These are phyloP conservation scores for Eupsilia transversa DNA, from an alignment of 2,888 invertebrate species.

Conservation along the genomic window DNA sequence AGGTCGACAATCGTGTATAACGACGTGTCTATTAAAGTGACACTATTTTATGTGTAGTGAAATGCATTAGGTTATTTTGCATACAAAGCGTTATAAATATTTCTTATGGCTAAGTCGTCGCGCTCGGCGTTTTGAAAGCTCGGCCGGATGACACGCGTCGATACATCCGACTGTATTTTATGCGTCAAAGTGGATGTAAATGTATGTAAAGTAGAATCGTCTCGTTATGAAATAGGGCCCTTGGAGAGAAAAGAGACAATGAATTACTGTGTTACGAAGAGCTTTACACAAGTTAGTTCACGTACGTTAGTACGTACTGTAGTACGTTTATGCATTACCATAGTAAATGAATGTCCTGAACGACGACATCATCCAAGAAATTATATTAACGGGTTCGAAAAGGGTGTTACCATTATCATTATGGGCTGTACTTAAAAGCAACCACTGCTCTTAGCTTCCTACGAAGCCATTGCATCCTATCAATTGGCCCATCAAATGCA, in stretches of 20 bases:
- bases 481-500: constrained; percentile 39
- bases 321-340: constrained; percentile 15
- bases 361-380: constrained; percentile 8
- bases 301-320: constrained; percentile 11
- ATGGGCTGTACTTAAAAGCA: constrained; percentile 8
- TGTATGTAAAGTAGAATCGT: constrained; percentile 84
- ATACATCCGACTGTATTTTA: constrained; percentile 81
- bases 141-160: constrained; percentile 85
- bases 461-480: constrained; percentile 17
- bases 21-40: constrained; percentile 76
- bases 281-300: constrained; percentile 71
- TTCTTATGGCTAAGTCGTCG: constrained; percentile 83
- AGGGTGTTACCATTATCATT: constrained; percentile 9
- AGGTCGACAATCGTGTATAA: constrained; percentile 80
- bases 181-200: constrained; percentile 84
- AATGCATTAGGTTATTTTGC: constrained; percentile 87
- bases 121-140: constrained; percentile 84
- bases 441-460: constrained; percentile 11
- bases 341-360: constrained; percentile 13
- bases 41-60: constrained; percentile 78
- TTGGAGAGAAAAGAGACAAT: constrained; percentile 72
- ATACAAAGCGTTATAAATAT: constrained; percentile 90
- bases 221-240: constrained; percentile 78
- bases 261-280: constrained; percentile 68
- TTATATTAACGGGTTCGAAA: constrained; percentile 7